Base-by-base conservation (phyloP, 1,140 invertebrate species). In the Drosophila simulans region DNA sequence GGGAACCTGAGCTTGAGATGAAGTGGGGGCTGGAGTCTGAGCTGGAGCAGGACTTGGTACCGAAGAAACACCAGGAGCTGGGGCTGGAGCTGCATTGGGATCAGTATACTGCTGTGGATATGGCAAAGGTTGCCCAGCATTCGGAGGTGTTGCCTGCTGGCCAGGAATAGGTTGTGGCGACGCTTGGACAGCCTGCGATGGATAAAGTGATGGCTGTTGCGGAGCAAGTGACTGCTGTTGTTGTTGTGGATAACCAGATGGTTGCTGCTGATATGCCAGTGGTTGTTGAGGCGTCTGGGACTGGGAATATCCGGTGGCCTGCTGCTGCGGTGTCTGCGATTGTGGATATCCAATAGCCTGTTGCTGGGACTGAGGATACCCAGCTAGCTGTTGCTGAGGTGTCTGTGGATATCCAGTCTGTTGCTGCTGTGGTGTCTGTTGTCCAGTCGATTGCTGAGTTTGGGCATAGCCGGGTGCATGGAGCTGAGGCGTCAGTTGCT, bases 101-200 rank as follows among this genome's bases (percentile, higher is more conserved):
- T 76, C 72, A 57, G 27, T 49, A 34, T 53, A 51, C 34, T 64
- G 70, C n/a, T 65, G 60, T 5, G 54, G 55, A 60, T 76, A 60
- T 35, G 39, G 43, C 17, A 58, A 12, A 0, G 69, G 12, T 27
- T 42, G 59, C 2, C 31, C 35, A 13, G 55, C 5, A 34, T 39
- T 70, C 11, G 17, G 40, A 5, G 40, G 27, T 49, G 20, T 27
- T 8, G 13, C 2, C 25, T 40, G 58, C 5, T 31, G 58, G 13
- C 17, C 11, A 13, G 35, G 42, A 31, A 52, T 22, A 34, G 37
- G 3, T 20, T 53, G 59, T 4, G 40, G 55, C 0, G 63, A 20
- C 7, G 27, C 7, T 15, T 77, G 73, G 1, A 48, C 46, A 31
- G 15, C 25, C 46, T 72, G 78, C 17, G 79, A 76, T 7, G 78